Percentiles rank a stretch among this genome's conserved stretches.
These are phyloP conservation scores for Pandemis corylana DNA, from an alignment of 2,888 invertebrate species.

Conservation along the genomic window DNA sequence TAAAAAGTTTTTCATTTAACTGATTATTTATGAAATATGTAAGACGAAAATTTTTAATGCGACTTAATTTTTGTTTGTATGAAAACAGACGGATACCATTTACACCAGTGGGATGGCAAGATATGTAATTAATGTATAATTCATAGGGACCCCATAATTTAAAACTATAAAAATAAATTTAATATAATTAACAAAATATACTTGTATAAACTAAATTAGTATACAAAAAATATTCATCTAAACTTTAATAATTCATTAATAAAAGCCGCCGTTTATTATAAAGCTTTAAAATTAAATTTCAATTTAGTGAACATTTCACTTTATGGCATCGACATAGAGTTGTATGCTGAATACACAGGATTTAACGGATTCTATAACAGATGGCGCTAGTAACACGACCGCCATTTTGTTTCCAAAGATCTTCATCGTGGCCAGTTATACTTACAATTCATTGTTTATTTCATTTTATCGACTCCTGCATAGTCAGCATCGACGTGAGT, in stretches of 20 bases:
- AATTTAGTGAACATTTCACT: constrained; percentile 21
- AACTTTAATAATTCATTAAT: constrained; percentile 34
- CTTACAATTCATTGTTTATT: background rate
- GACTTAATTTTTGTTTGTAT: background rate
- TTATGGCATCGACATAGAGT: constrained; percentile 31
- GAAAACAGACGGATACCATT: background rate
- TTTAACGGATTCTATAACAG: background rate
- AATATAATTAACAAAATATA: constrained; percentile 42
- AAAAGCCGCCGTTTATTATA: constrained; percentile 31
- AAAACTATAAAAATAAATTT: constrained; percentile 40
- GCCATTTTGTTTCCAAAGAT: background rate
- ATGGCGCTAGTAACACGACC: background rate
- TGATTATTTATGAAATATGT: background rate
- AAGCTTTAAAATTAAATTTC: constrained; percentile 31
- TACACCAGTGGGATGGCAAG: constrained; percentile 16
- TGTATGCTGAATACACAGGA: constrained; percentile 12
- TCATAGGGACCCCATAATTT: constrained; percentile 34
- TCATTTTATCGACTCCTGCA: background rate
- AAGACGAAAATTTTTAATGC: too few relatives aligned
- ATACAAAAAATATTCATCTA: constrained; percentile 43
- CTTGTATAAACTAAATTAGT: constrained; percentile 41
- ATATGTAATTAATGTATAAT: constrained; percentile 25
- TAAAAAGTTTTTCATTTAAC: too few relatives aligned
- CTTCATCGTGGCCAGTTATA: background rate
- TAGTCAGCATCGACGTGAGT: constrained; percentile 6